Evolutionary conservation across 2,888 invertebrate species (phyloP), one percentile per base, ranked within the genome.

Genomic region (Eueremaeus valkanovi): DNA sequence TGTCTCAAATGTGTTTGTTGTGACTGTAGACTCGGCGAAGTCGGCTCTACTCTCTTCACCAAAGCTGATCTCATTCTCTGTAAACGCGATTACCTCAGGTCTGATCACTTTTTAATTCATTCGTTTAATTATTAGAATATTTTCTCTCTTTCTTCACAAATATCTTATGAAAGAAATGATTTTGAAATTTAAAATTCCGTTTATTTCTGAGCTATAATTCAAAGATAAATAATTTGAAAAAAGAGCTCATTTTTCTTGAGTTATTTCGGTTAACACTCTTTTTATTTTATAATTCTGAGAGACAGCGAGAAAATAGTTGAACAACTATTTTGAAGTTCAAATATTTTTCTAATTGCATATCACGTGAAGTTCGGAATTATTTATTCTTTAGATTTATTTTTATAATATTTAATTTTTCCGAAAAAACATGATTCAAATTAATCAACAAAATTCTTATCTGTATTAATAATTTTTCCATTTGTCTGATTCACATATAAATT

Each of bases 1-100:
- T 94, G 94, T 82, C 88, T 95, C 79, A 94, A 93, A 83, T 93
- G 92, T 83, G 92, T 92, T 77, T 93, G 93, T 85, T 95, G 95
- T 83, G 92, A 93, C 84, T 94, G 93, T 84, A 87, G 94, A 73
- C 88, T 95, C 21, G 94, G 93, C 0, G 95, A 95, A 85, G 93
- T 94, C 58, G 94, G 94, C 78, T 92, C 92, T 74, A 92, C 93
- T 79, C 87, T 94, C 72, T 95, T 92, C 85, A 92, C 92, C 80
- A 93, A 92, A 84, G 92, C 93, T 42, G 93, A 94, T 85, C 89
- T 94, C 79, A 91, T 94, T 84, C 88, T 95, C 75, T 95, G 94
- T 86, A 91, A 92, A 85, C 87, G 93, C 83, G 95, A 95, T 85
- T 95, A 95, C 85, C 89, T 94, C 85, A 92, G 93, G 93, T 93